Base-by-base conservation (phyloP, 2,888 invertebrate genomes). In the Poecilobothrus nobilitatus region DNA sequence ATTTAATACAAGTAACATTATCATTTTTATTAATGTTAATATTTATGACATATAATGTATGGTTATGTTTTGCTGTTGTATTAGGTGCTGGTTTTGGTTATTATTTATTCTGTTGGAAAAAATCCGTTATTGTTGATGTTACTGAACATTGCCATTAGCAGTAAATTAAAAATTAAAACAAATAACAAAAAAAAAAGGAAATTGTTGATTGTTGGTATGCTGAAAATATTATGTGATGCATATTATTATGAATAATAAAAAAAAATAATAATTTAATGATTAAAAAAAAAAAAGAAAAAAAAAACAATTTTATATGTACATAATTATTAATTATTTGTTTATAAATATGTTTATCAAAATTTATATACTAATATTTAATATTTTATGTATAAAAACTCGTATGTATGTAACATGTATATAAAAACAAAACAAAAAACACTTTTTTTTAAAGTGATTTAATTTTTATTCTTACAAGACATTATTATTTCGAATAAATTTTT, bases 41-140 rank as follows among this genome's bases (percentile, higher is more conserved):
- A 74, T 96, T 97, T 80, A 97, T 97, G 97, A 96, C 96, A 1
- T 97, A 94, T 86, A 97, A 97, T 79, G 89, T 91, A 21, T 97
- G 95, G 94, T 85, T 97, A 70, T 95, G 95, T 80, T 80, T 93
- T 66, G 93, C 95, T 0, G 92, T 96, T 1, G 91, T 95, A 1
- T 78, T 92, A 12, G 97, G 97, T 63, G 93, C 95, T 2, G 94
- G 92, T 1, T 86, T 91, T 15, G 97, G 97, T 27, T 97, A 96
- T 83, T 97, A 97, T 83, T 84, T 95, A 63, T 97, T 97, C 78
- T 96, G 95, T 69, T 96, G 96, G 95, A 93, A 93, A 77, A 95
- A 95, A 82, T 92, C 94, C 0, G 91, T 95, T 18, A 91, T 94
- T 67, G 94, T 95, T 3, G 95, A 96, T 80, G 92, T 95, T 70